These are phyloP conservation scores for Cotesia typhae DNA, from an alignment of 1,140 invertebrate species.

Conservation along the genomic window DNA sequence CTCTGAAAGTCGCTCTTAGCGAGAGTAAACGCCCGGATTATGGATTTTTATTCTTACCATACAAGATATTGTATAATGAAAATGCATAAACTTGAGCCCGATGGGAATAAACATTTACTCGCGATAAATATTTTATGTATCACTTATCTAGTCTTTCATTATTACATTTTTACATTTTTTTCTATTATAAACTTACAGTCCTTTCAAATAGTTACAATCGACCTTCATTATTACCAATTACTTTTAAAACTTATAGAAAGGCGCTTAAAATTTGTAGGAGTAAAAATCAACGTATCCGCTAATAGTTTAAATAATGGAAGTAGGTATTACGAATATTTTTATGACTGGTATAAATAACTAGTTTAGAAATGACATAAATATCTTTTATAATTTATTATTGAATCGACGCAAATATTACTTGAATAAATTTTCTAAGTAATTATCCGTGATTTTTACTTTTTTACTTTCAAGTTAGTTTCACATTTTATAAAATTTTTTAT, in stretches of 20 bases:
- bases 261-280: not conserved
- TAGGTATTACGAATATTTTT: too few relatives aligned
- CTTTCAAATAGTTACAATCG: not conserved
- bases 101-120: slow-evolving; percentile 18
- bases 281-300: not conserved
- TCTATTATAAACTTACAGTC: not conserved
- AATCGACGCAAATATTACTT: too few relatives aligned
- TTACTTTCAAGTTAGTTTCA: too few relatives aligned
- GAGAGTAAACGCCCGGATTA: slow-evolving; percentile 15
- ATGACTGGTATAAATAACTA: too few relatives aligned
- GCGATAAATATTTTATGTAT: not conserved
- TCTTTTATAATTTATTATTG: too few relatives aligned
- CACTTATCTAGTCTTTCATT: not conserved
- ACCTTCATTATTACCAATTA: slow-evolving; percentile 6
- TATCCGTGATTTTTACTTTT: too few relatives aligned
- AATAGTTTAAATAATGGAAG: not conserved
- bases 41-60: slow-evolving; percentile 13
- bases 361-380: too few relatives aligned
- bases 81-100: too few relatives aligned
- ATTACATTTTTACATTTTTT: not conserved
- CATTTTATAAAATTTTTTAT: too few relatives aligned
- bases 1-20: slow-evolving; percentile 34
- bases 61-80: too few relatives aligned
- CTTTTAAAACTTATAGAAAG: not conserved
- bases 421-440: too few relatives aligned